Conservation (phyloP, 2,888 invertebrate species). For the Podotricha telesiphe region DNA sequence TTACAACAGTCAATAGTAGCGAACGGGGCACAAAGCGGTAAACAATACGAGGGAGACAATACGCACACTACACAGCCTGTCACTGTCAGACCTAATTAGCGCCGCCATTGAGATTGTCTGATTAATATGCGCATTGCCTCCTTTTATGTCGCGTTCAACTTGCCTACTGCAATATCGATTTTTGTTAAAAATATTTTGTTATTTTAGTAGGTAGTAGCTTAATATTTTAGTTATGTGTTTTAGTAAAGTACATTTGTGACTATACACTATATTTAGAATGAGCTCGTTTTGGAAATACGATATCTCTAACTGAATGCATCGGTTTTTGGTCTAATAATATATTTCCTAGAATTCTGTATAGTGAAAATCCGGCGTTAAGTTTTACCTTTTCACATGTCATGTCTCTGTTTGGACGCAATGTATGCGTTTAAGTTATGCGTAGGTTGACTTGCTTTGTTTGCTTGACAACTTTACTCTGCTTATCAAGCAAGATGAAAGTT, state of each 20-base stretch:
- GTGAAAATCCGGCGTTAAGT: too few species aligned
- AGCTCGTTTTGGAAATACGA: too few species aligned
- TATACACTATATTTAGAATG: neutral
- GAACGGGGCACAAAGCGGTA: conserved; percentile 57
- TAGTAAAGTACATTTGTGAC: neutral
- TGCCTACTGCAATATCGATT: conserved; percentile 46
- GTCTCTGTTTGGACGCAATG: too few species aligned
- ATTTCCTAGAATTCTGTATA: too few species aligned
- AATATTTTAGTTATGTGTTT: neutral
- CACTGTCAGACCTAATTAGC: conserved; percentile 80
- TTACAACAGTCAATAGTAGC: conserved; percentile 44
- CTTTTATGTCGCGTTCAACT: conserved; percentile 56
- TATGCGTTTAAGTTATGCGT: too few species aligned
- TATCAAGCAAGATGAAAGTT: too few species aligned
- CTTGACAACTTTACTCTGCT: too few species aligned
- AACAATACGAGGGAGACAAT: conserved; percentile 71
- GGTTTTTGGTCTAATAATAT: too few species aligned
- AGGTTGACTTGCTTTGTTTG: too few species aligned
- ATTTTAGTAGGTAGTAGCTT: neutral
- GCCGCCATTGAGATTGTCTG: conserved; percentile 75
- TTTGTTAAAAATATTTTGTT: conserved; percentile 36
- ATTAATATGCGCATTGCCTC: conserved; percentile 66
- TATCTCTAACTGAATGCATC: too few species aligned
- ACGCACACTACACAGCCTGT: conserved; percentile 66
- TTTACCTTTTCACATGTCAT: too few species aligned